Percentiles rank a stretch among this genome's conserved stretches.
Conservation (phyloP, 2,797 vertebrate genomes). For the Lates japonicus region DNA sequence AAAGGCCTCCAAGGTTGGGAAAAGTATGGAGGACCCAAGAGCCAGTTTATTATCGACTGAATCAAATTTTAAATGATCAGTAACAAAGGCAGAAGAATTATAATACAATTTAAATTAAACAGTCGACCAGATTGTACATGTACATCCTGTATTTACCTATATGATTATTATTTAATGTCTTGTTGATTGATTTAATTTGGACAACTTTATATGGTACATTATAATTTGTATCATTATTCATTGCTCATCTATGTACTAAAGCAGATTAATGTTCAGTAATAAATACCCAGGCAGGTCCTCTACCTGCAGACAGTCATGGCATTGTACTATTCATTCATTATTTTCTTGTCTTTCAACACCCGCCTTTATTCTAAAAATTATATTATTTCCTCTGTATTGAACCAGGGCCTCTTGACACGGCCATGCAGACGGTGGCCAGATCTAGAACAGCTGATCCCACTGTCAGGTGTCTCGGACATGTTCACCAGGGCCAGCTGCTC, state of each 20-base stretch:
- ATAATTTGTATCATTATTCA: too few relatives aligned
- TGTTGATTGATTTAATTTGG: background rate
- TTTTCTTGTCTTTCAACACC: background rate
- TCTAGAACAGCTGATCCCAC: constrained; percentile 73
- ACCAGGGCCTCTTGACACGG: constrained; percentile 90
- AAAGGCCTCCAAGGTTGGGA: too few relatives aligned
- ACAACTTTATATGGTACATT: background rate
- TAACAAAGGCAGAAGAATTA: too few relatives aligned
- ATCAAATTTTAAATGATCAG: background rate
- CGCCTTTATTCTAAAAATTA: too few relatives aligned
- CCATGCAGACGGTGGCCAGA: constrained; percentile 88
- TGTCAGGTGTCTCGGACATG: constrained; percentile 73
- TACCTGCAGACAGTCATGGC: background rate
- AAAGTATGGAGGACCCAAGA: background rate
- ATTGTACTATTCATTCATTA: background rate
- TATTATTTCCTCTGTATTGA: background rate
- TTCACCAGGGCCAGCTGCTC: constrained; percentile 82
- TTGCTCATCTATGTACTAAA: background rate
- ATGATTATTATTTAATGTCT: background rate
- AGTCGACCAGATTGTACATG: too few relatives aligned
- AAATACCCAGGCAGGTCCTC: too few relatives aligned
- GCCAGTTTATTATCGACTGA: background rate
- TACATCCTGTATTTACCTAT: too few relatives aligned
- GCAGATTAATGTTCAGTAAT: background rate
- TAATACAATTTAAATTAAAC: too few relatives aligned